Conservation (phyloP, 2,797 vertebrate genomes). For the Steatocranus sp. region DNA sequence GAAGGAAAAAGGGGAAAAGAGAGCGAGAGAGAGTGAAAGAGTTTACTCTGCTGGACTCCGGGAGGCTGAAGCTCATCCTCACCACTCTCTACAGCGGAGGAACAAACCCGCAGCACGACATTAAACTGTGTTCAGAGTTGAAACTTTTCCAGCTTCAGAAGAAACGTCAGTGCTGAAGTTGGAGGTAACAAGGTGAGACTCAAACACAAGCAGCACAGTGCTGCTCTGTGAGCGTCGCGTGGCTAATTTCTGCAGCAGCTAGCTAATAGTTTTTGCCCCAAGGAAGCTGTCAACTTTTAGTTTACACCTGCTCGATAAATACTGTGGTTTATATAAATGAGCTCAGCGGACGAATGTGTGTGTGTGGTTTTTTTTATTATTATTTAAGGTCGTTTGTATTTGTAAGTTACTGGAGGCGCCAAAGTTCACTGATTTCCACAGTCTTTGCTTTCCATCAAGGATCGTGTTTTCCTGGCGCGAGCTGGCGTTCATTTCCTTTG, state of each 20-base stretch:
- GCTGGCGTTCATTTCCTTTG: not conserved
- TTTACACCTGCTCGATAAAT: not conserved
- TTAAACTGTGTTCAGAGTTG: not conserved
- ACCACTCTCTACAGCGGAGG: not conserved
- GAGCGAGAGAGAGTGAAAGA: not conserved
- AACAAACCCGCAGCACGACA: not conserved
- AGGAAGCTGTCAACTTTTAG: not conserved
- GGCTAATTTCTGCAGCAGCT: not conserved
- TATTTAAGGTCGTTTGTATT: not conserved
- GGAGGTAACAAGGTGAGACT: slow-evolving; percentile 32
- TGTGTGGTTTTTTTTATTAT: too few relatives aligned
- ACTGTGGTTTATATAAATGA: not conserved
- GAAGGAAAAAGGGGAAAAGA: not conserved
- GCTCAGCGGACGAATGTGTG: not conserved
- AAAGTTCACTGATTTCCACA: not conserved
- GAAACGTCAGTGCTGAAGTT: not conserved
- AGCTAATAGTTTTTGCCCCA: not conserved
- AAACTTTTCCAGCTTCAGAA: not conserved
- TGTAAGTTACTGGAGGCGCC: not conserved
- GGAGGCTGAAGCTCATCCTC: too few relatives aligned
- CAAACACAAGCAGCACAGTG: rapidly evolving
- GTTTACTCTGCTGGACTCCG: not conserved
- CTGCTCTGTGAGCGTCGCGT: not conserved
- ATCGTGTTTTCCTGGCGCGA: not conserved
- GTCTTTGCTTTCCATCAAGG: not conserved